A percentile compares a stretch with the other conserved stretches of the same genome.
phyloP scores from a whole-genome alignment of 1,140 invertebrate genomes.

The Pachypsylla venusta region DNA sequence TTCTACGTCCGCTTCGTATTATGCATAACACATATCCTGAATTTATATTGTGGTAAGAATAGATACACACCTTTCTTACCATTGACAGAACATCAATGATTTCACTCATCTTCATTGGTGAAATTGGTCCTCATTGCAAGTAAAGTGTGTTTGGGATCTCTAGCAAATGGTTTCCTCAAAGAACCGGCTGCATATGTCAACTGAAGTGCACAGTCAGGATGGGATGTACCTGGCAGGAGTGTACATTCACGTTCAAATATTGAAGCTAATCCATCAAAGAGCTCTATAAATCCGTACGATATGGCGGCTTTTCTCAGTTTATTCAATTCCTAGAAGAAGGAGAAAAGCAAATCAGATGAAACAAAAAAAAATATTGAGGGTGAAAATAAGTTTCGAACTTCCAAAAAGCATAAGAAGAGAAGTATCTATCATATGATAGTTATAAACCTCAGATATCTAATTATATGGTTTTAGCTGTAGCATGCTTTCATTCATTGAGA shows the following conservation, averaged over 20 bases:
- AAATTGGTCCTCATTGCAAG: constrained; percentile 49
- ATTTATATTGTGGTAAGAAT: background rate
- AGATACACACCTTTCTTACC: background rate
- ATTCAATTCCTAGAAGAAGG: constrained; percentile 65
- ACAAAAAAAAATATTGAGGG: constrained; percentile 4
- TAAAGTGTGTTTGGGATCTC: constrained; percentile 46
- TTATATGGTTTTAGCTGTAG: too few species aligned
- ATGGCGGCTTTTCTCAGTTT: constrained; percentile 73
- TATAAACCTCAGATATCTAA: too few species aligned
- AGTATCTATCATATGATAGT: too few species aligned
- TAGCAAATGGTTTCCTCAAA: constrained; percentile 43
- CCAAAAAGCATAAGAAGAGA: too few species aligned
- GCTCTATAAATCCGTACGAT: constrained; percentile 70
- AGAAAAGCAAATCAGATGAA: background rate
- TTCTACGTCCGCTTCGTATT: background rate
- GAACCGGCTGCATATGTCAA: constrained; percentile 70
- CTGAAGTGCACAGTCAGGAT: constrained; percentile 78
- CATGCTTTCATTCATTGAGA: too few species aligned
- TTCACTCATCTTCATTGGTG: constrained; percentile 20
- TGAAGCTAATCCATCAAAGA: constrained; percentile 54
- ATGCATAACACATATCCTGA: background rate
- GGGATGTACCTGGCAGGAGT: constrained; percentile 54
- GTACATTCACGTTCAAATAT: constrained; percentile 83
- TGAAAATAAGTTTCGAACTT: background rate
- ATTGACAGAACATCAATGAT: background rate